Percentiles rank a stretch among this genome's conserved stretches.
phyloP scores from a whole-genome alignment of 2,888 invertebrate genomes.

The Atherix ibis region DNA sequence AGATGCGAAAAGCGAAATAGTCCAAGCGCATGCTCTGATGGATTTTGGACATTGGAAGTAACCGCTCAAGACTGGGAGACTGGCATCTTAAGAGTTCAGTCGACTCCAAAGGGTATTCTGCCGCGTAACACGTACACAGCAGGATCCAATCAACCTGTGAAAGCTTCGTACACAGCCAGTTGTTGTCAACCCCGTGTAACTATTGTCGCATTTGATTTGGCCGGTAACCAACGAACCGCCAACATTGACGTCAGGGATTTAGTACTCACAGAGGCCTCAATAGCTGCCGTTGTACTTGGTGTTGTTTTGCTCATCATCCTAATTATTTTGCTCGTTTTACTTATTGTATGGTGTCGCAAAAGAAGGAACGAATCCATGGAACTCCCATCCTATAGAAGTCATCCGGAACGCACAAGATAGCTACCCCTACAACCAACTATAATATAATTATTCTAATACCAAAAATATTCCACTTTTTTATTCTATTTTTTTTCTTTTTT shows the following conservation, averaged over 20 bases:
- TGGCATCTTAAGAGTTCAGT: constrained; percentile 44
- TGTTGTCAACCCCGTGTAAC: constrained; percentile 56
- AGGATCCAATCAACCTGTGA: constrained; percentile 49
- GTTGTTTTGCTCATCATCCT: constrained; percentile 45
- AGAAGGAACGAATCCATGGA: constrained; percentile 40
- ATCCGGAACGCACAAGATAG: constrained; percentile 13
- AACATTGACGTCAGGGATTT: constrained; percentile 42
- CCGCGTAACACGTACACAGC: constrained; percentile 47
- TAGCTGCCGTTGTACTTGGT: constrained; percentile 56
- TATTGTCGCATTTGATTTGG: constrained; percentile 49
- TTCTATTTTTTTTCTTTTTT: no score
- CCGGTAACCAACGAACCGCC: constrained; percentile 47
- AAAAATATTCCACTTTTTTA: no score
- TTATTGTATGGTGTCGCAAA: constrained; percentile 44
- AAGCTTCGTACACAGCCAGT: constrained; percentile 49
- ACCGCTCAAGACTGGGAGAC: constrained; percentile 48
- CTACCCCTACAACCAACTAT: no score
- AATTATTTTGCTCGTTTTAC: constrained; percentile 38
- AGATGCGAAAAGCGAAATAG: constrained; percentile 37
- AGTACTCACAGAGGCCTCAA: constrained; percentile 33
- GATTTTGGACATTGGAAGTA: constrained; percentile 54
- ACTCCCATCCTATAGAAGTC: constrained; percentile 40
- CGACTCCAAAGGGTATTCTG: constrained; percentile 43
- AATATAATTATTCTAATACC: no score
- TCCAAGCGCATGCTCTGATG: constrained; percentile 41